These are phyloP conservation scores for Caenorhabditis briggsae DNA, from an alignment of 1,140 invertebrate genomes.

Conservation along the genomic window DNA sequence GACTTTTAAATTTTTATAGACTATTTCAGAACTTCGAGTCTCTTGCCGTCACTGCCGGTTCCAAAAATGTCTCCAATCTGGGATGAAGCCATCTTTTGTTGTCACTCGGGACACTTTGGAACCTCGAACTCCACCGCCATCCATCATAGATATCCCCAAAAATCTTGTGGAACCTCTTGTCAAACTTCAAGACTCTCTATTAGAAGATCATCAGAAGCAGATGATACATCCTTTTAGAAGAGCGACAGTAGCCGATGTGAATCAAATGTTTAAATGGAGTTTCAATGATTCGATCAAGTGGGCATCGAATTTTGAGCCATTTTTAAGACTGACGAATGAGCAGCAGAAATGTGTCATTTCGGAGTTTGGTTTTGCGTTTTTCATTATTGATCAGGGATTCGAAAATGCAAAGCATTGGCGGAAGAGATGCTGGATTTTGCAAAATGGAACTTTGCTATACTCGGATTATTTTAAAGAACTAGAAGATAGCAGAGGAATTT, in stretches of 20 bases:
- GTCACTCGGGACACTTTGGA: not conserved
- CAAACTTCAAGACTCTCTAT: not conserved
- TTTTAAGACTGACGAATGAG: conserved; percentile 2
- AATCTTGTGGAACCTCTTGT: not conserved
- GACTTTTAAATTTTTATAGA: not conserved
- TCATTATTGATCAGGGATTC: conserved; percentile 5
- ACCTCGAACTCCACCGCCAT: not conserved
- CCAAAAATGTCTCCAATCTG: not conserved
- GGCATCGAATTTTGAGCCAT: conserved; percentile 7
- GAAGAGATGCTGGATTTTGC: not conserved
- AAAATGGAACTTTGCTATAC: conserved; percentile 16
- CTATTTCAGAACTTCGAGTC: conserved; percentile 1
- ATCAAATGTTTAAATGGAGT: conserved; percentile 34
- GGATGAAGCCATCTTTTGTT: not conserved
- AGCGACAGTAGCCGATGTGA: conserved; percentile 10
- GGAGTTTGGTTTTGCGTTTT: conserved; percentile 1
- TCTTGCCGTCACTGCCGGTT: conserved; percentile 8
- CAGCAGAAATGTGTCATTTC: conserved; percentile 15
- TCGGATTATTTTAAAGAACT: not conserved
- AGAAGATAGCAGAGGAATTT: not conserved
- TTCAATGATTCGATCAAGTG: conserved; percentile 10
- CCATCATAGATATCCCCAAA: not conserved
- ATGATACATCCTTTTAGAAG: not conserved
- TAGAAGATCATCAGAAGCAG: not conserved
- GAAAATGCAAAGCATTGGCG: not conserved